Evolutionary conservation across 2,797 vertebrate species (phyloP).

Genomic region (Gymnocypris eckloni): DNA sequence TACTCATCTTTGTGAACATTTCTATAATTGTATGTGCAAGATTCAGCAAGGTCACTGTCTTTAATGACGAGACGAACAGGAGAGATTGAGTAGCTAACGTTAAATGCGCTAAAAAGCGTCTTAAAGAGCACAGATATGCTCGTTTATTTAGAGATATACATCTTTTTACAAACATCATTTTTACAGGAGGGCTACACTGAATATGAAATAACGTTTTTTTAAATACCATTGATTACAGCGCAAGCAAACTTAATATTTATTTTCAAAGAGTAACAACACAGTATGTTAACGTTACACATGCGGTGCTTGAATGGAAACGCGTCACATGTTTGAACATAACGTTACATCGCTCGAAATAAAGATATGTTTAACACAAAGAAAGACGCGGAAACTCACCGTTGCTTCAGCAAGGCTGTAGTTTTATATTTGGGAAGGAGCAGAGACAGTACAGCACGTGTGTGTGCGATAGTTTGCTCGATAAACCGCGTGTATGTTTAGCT

Average conservation of each 20-base stretch:
- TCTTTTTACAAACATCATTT: not conserved
- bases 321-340: not conserved
- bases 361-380: not conserved
- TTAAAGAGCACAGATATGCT: not conserved
- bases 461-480: not conserved
- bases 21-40: not conserved
- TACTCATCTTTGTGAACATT: not conserved
- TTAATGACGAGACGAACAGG: not conserved
- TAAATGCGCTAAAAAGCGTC: not conserved
- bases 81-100: too few relatives aligned
- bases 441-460: conserved; percentile 14
- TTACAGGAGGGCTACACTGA: not conserved
- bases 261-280: not conserved
- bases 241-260: not conserved
- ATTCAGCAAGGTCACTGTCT: conserved; percentile 29
- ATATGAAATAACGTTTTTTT: not conserved
- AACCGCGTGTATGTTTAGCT: not conserved
- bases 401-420: not conserved
- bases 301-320: not conserved
- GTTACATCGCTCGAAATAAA: not conserved
- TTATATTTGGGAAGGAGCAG: not conserved
- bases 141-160: not conserved
- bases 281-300: too few relatives aligned
- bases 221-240: not conserved
- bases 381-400: conserved; percentile 5